Evolutionary conservation across 2,797 vertebrate genomes (phyloP).

Genomic region (Pteropus rufus): DNA sequence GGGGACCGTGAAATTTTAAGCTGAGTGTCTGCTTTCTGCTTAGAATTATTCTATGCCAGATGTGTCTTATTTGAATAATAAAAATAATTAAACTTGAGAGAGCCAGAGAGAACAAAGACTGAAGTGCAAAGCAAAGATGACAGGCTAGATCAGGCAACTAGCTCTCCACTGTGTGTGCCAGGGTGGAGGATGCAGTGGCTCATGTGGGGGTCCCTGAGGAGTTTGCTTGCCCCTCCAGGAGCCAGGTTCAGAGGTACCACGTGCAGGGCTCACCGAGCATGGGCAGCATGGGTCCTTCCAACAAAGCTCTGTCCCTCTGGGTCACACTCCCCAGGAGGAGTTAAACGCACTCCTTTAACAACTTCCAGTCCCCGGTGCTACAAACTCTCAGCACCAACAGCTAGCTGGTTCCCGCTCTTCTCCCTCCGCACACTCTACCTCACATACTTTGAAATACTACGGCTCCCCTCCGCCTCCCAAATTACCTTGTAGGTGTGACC

Average conservation of each 20-base stretch:
- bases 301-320: neutral
- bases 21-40: neutral
- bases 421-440: neutral
- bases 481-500: neutral
- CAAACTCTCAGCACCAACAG: neutral
- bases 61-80: neutral
- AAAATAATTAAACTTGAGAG: neutral
- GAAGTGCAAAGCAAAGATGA: neutral
- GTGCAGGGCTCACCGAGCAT: neutral
- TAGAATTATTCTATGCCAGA: neutral
- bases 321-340: neutral
- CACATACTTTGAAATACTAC: neutral
- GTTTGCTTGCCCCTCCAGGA: neutral
- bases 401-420: neutral
- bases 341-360: neutral
- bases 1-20: neutral
- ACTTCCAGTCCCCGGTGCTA: neutral
- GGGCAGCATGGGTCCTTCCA: neutral
- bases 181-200: neutral
- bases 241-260: neutral
- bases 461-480: neutral
- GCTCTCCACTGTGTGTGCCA: no score
- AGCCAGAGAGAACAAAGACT: neutral
- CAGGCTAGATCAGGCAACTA: neutral
- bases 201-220: fast-evolving